Base-by-base conservation (phyloP, 1,140 invertebrate species). In the Achroia grisella region DNA sequence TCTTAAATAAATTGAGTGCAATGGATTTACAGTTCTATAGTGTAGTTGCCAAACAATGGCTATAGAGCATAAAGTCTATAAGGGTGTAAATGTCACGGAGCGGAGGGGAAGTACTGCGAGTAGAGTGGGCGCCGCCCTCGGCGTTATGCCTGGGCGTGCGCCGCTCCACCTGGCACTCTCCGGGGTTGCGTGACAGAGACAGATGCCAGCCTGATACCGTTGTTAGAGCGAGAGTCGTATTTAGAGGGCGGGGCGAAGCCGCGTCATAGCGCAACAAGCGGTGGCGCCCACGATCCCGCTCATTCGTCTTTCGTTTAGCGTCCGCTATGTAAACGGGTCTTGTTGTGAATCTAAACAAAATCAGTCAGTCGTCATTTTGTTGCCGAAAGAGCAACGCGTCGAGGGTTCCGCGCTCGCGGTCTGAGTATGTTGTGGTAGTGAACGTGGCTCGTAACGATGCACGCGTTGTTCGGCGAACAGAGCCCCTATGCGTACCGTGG, bases 401-500 rank as follows among this genome's bases (percentile, higher is more conserved):
- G 66, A 64, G 56, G 56, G 56, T 70, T 58, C 65, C 62, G 73
- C 53, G 71, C 44, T 53, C 67, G 66, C 56, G 62, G 61, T 61
- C 53, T 60, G 69, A 71, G 52, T 52, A 79, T 81, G 75, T 66
- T 68, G 66, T 67, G 65, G 37, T 64, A 69, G 76, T 80, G 77
- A 76, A 63, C 70, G 68, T 62, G 67, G 30, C 44, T 41, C 34
- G 49, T 28, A 59, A 83, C 53, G 48, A 97, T 97, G 95, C 94
- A 96, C 74, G 94, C 94, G 37, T 87, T 97, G 49, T 96, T 96
- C 79, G 91, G 93, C 48, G 94, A 95, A 83, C 94, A 95, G 78
- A 94, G 93, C 67, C 92, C 93, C 33, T 92, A 89, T 63, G 86
- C 88, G 55, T 82, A 88, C 45, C 82, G 84, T 66, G 59, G 82